Conservation (phyloP, 2,888 invertebrate genomes). For the Gibbula magus region DNA sequence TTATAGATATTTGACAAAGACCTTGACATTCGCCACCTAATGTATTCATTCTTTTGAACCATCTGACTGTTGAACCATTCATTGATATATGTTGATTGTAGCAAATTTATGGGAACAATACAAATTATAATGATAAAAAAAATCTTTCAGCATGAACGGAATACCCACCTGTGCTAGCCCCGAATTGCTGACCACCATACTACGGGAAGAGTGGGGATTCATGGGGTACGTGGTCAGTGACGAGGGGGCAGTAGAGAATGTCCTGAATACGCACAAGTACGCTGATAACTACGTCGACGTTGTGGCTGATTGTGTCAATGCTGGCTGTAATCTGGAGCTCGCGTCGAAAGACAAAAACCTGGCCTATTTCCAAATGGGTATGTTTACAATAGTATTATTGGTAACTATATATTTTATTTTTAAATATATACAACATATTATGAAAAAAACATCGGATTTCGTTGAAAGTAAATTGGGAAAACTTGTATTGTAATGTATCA, state of each 20-base stretch:
- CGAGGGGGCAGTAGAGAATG: conserved; percentile 64
- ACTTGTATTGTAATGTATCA: too few species aligned
- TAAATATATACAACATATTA: not conserved
- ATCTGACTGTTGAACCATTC: too few species aligned
- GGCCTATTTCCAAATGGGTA: conserved; percentile 27
- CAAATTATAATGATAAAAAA: too few species aligned
- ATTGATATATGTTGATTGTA: too few species aligned
- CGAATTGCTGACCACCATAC: conserved; percentile 61
- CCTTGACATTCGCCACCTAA: too few species aligned
- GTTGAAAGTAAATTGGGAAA: too few species aligned
- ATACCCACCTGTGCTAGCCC: conserved; percentile 69
- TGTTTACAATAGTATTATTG: not conserved
- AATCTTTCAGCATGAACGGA: conserved; percentile 62
- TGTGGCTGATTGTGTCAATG: conserved; percentile 56
- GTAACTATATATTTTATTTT: not conserved
- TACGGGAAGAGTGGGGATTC: conserved; percentile 67
- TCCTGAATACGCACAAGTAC: conserved; percentile 61
- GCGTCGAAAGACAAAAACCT: not conserved
- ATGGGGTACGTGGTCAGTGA: conserved; percentile 70
- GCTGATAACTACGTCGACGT: conserved; percentile 57
- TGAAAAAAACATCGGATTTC: too few species aligned
- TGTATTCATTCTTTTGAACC: too few species aligned
- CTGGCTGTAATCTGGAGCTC: conserved; percentile 63
- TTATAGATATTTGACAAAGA: too few species aligned
- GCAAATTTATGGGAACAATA: too few species aligned